phyloP scores from a whole-genome alignment of 2,113 vertebrate species.

The Hystrix brachyura region DNA sequence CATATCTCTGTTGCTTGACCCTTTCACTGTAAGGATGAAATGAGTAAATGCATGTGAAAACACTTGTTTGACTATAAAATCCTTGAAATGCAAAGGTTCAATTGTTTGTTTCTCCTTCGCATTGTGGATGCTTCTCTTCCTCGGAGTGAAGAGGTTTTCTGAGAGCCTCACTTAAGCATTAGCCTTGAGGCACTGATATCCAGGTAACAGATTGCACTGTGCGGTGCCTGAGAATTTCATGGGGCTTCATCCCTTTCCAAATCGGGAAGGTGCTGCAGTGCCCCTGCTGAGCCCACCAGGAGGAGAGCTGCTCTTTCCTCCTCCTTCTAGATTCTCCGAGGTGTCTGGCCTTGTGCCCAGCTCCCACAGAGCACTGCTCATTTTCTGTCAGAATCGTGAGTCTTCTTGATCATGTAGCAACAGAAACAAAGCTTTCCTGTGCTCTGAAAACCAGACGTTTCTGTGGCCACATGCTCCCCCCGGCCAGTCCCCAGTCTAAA shows the following conservation, averaged over 20 bases:
- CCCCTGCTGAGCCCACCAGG: neutral
- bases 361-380: constrained; percentile 10
- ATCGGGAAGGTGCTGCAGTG: neutral
- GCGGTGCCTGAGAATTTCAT: neutral
- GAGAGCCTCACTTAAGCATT: neutral
- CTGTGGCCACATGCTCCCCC: neutral
- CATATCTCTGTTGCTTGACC: neutral
- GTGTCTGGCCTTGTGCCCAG: neutral
- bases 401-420: neutral
- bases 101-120: neutral
- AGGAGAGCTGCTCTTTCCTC: neutral
- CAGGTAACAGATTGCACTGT: neutral
- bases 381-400: neutral
- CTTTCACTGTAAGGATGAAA: neutral
- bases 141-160: neutral
- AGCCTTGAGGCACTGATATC: constrained; percentile 41
- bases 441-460: neutral
- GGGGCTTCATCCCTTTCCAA: neutral
- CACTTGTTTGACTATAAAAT: neutral
- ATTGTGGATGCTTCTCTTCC: neutral
- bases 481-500: neutral
- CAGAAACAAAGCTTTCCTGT: constrained; percentile 3
- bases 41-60: neutral
- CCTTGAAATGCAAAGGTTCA: neutral
- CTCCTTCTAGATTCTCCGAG: neutral